Conservation (phyloP, 2,888 invertebrate genomes). For the Cryptophagus acutangulus region DNA sequence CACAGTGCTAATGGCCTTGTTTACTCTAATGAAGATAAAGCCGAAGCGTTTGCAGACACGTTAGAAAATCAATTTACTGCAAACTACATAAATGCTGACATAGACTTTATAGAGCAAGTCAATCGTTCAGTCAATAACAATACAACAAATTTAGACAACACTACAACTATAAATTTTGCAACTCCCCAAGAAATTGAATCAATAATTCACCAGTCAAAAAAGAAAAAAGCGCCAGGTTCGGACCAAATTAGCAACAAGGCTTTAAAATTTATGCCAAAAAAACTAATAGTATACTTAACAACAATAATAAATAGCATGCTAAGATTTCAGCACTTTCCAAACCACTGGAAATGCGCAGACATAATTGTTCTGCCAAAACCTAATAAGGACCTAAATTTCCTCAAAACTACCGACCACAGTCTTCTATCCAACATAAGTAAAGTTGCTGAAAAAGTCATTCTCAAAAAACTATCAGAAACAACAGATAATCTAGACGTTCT, state of each 20-base stretch:
- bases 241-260: not conserved
- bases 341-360: too few species aligned
- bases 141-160: too few species aligned
- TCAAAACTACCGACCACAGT: too few species aligned
- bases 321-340: too few species aligned
- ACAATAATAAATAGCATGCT: not conserved
- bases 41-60: conserved; percentile 2
- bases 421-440: too few species aligned
- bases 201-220: not conserved
- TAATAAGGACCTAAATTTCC: too few species aligned
- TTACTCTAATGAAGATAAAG: conserved; percentile 9
- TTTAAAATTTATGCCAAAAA: not conserved
- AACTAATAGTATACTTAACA: not conserved
- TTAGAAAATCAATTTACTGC: conserved; percentile 5
- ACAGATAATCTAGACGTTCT: too few species aligned
- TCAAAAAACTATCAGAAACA: too few species aligned
- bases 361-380: too few species aligned
- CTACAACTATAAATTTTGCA: not conserved
- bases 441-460: too few species aligned
- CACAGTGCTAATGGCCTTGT: not conserved
- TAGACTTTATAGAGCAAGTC: not conserved
- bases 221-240: not conserved
- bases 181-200: not conserved
- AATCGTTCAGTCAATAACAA: not conserved
- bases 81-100: not conserved